Conservation (phyloP, 2,797 vertebrate genomes). For the Pseudomugil tenellus region DNA sequence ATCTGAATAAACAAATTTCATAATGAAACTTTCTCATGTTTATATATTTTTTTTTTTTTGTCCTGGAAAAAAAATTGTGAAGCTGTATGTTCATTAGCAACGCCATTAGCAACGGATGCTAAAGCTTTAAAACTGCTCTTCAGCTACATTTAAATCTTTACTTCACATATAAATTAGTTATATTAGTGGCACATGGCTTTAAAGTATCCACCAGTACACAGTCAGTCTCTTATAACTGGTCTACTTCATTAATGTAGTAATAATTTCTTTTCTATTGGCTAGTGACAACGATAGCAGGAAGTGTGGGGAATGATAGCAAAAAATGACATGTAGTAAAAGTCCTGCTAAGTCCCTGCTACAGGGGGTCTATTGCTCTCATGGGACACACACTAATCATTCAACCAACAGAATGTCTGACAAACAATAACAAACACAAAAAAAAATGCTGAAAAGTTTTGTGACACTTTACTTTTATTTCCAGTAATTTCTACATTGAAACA, state of each 20-base stretch:
- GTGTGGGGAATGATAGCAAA: conserved; percentile 5
- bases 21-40: conserved; percentile 2
- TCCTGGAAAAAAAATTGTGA: not conserved
- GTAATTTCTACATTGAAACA: not conserved
- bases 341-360: not conserved
- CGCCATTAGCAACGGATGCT: too few species aligned
- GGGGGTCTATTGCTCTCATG: too few species aligned
- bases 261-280: not conserved
- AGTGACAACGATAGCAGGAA: conserved; percentile 4
- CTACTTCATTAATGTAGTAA: conserved; percentile 21
- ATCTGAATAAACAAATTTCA: conserved; percentile 42
- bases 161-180: not conserved
- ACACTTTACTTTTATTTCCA: conserved; percentile 9
- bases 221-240: accelerated
- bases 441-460: conserved; percentile 4
- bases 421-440: conserved; percentile 14
- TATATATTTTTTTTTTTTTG: not conserved
- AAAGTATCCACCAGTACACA: not conserved
- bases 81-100: not conserved
- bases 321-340: conserved; percentile 6
- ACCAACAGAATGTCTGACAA: not conserved
- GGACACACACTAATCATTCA: not conserved
- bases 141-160: not conserved
- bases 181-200: not conserved
- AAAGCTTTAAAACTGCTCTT: not conserved